Conservation (phyloP, 1,140 invertebrate genomes). For the Ooceraea biroi region DNA sequence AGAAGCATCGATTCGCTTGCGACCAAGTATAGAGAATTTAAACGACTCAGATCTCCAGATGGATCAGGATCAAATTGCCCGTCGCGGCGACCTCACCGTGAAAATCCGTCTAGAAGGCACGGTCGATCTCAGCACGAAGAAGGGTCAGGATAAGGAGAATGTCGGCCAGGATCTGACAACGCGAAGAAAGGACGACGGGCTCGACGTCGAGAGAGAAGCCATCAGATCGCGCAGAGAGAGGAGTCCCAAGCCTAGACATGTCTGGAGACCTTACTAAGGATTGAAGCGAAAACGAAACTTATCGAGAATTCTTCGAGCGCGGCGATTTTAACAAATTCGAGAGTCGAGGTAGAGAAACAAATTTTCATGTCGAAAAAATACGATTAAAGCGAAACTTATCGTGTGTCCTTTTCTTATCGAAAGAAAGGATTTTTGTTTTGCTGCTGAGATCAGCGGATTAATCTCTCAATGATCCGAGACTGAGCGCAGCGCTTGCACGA, state of each 20-base stretch:
- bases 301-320: neutral
- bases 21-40: slow-evolving; percentile 81
- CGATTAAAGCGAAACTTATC: slow-evolving; percentile 16
- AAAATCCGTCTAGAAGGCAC: slow-evolving; percentile 83
- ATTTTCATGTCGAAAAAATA: slow-evolving; percentile 4
- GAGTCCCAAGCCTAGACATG: slow-evolving; percentile 84
- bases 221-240: slow-evolving; percentile 80
- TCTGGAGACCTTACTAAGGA: slow-evolving; percentile 85
- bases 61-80: slow-evolving; percentile 69
- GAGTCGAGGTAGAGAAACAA: neutral
- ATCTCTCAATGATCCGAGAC: slow-evolving; percentile 34
- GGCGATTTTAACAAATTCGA: slow-evolving; percentile 18
- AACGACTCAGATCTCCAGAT: slow-evolving; percentile 79
- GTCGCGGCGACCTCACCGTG: slow-evolving; percentile 77
- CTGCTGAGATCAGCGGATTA: slow-evolving; percentile 8
- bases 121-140: slow-evolving; percentile 83
- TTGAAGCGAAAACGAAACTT: neutral
- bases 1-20: slow-evolving; percentile 76
- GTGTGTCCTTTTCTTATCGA: neutral
- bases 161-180: slow-evolving; percentile 84
- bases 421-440: neutral
- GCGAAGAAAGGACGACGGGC: slow-evolving; percentile 80
- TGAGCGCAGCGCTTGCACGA: slow-evolving; percentile 19
- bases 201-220: slow-evolving; percentile 75
- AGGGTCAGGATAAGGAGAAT: slow-evolving; percentile 83